Evolutionary conservation across 2,113 vertebrate genomes (phyloP).

Genomic region (Notothenia rossii): DNA sequence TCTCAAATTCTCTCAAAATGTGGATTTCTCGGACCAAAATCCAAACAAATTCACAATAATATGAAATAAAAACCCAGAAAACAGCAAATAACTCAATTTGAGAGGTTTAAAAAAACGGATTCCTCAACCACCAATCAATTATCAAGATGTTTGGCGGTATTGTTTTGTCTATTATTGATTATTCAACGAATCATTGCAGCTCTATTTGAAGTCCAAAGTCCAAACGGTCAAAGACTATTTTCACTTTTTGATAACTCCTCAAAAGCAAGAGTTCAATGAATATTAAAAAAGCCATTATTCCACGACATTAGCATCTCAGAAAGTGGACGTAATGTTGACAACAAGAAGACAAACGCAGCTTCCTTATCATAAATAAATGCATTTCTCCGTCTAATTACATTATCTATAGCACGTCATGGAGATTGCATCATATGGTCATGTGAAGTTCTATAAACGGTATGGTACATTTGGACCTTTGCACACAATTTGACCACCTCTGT

Average conservation of each 20-base stretch:
- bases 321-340: constrained; percentile 5
- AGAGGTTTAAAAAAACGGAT: too few relatives aligned
- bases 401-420: constrained; percentile 38
- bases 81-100: too few relatives aligned
- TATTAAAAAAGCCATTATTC: neutral
- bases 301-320: neutral
- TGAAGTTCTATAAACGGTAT: constrained; percentile 49
- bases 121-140: too few relatives aligned
- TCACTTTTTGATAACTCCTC: too few relatives aligned
- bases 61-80: too few relatives aligned
- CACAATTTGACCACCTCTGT: constrained; percentile 63
- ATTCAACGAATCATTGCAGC: too few relatives aligned
- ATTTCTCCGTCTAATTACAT: neutral
- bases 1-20: too few relatives aligned
- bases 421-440: constrained; percentile 48
- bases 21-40: too few relatives aligned
- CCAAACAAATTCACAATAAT: too few relatives aligned
- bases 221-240: neutral
- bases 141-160: too few relatives aligned
- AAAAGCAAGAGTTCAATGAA: neutral
- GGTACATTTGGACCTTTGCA: constrained; percentile 73
- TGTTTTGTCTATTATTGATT: too few relatives aligned
- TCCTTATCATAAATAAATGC: constrained; percentile 23
- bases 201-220: constrained; percentile 9
- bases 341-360: neutral